Conservation (phyloP, 2,888 invertebrate species). For the Saturnia pavonia region DNA sequence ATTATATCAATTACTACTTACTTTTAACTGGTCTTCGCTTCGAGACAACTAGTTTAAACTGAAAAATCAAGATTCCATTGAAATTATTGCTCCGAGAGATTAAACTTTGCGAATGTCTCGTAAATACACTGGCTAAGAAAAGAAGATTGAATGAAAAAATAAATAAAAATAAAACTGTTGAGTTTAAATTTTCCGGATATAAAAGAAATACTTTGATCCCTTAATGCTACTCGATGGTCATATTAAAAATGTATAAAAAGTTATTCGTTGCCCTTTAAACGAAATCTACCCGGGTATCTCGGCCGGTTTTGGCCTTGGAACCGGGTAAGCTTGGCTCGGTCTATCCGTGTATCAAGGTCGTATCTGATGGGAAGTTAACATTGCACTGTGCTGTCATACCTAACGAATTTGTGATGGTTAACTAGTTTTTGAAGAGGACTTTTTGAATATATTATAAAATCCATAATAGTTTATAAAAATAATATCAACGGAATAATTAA, state of each 20-base stretch:
- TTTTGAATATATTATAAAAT: too few relatives aligned
- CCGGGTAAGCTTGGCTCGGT: slow-evolving; percentile 37
- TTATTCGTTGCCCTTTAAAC: not conserved
- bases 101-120: not conserved
- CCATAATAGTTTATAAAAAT: too few relatives aligned
- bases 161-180: not conserved
- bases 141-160: slow-evolving; percentile 3
- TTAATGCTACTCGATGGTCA: slow-evolving; percentile 18
- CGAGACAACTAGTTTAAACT: not conserved
- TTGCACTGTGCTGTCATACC: too few relatives aligned
- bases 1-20: not conserved
- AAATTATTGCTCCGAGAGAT: not conserved
- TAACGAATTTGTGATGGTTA: too few relatives aligned
- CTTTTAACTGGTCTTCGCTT: not conserved
- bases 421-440: too few relatives aligned
- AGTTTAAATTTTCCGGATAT: slow-evolving; percentile 5
- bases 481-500: too few relatives aligned
- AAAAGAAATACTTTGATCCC: not conserved
- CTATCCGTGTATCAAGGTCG: slow-evolving; percentile 32
- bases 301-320: slow-evolving; percentile 28
- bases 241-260: slow-evolving; percentile 17
- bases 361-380: slow-evolving; percentile 24
- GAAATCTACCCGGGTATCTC: slow-evolving; percentile 7
- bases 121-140: not conserved
- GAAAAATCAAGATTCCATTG: not conserved